Conservation (phyloP, 92 coral and sea anemone species). For the Parazoanthus swiftii region DNA sequence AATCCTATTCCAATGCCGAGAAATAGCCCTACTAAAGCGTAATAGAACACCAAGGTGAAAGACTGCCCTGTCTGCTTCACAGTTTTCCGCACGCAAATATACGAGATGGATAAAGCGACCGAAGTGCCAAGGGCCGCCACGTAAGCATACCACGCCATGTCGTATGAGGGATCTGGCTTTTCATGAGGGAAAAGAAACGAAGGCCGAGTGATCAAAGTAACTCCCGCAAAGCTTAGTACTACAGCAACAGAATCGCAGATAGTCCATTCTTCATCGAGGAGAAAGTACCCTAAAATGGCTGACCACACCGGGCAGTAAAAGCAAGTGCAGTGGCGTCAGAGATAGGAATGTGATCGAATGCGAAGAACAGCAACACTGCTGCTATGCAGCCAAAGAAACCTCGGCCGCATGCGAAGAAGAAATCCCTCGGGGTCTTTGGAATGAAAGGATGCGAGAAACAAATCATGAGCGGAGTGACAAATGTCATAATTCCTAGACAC, state of each 20-base stretch:
- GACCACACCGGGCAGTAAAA: neutral
- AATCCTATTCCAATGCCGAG: neutral
- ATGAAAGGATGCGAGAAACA: neutral
- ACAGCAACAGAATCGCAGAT: neutral
- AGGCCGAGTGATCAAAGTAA: neutral
- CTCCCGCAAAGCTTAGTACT: neutral
- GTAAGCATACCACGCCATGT: neutral
- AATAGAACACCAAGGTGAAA: neutral
- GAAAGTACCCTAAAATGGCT: neutral
- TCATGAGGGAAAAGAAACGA: neutral
- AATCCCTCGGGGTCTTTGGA: neutral
- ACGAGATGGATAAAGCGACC: neutral
- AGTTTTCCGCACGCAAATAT: slow-evolving; percentile 2
- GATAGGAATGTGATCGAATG: neutral
- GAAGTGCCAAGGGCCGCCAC: neutral
- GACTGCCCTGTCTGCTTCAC: neutral
- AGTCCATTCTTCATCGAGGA: slow-evolving; percentile 2
- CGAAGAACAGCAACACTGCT: neutral
- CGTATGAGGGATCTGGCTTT: no score
- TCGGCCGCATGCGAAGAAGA: neutral
- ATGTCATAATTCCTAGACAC: neutral
- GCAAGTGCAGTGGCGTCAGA: neutral
- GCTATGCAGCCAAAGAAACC: neutral
- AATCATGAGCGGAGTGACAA: neutral
- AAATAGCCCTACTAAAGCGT: neutral